These are phyloP conservation scores for Scortum barcoo DNA, from an alignment of 2,113 vertebrate genomes.

Conservation along the genomic window DNA sequence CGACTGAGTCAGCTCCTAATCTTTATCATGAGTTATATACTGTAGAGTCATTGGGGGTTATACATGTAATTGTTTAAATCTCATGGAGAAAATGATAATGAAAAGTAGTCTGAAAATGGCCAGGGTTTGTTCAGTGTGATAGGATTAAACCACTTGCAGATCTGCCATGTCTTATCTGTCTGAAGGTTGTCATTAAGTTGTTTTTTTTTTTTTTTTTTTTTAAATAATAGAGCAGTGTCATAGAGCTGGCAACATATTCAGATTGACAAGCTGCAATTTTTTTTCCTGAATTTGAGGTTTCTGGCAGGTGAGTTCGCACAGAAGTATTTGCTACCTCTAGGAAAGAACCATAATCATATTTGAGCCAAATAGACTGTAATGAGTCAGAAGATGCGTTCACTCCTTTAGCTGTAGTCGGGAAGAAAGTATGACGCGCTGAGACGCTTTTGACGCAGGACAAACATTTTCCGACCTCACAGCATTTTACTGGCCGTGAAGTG, in stretches of 20 bases:
- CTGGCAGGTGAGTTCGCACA: constrained; percentile 34
- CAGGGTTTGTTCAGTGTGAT: constrained; percentile 18
- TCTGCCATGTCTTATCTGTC: constrained; percentile 34
- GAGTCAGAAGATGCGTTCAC: constrained; percentile 14
- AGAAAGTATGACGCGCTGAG: constrained; percentile 36
- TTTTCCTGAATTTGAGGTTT: neutral
- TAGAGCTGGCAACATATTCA: constrained; percentile 43
- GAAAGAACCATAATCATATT: constrained; percentile 5
- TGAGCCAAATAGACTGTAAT: constrained; percentile 49
- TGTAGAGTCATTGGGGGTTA: constrained; percentile 48
- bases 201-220: too few species aligned
- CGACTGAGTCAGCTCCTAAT: constrained; percentile 59
- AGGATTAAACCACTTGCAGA: constrained; percentile 49
- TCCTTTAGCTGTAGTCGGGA: constrained; percentile 12
- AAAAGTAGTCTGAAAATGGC: constrained; percentile 31
- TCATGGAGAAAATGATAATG: constrained; percentile 29
- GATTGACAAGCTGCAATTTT: constrained; percentile 46
- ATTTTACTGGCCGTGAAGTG: constrained; percentile 54
- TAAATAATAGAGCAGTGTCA: constrained; percentile 48
- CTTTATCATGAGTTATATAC: constrained; percentile 45
- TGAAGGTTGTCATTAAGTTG: constrained; percentile 6
- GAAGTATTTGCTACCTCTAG: constrained; percentile 23
- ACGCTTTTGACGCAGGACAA: constrained; percentile 45
- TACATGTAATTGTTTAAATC: constrained; percentile 44
- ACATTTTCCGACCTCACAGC: constrained; percentile 41